These are phyloP conservation scores for Drosophila meridiana DNA, from an alignment of 2,888 invertebrate genomes.

Conservation along the genomic window DNA sequence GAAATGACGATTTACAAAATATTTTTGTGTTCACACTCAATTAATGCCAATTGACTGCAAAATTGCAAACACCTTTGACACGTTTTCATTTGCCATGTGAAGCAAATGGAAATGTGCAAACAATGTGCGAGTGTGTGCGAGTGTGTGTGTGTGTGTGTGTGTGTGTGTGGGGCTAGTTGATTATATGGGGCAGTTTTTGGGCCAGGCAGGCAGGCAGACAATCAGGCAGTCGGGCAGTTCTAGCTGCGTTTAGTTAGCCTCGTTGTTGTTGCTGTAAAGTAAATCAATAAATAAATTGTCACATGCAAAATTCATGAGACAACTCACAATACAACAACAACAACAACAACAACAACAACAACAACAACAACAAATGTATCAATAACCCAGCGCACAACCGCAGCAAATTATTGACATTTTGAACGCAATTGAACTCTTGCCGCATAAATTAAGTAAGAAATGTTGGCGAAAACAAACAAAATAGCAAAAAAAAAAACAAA, in stretches of 20 bases:
- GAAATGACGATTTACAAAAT: constrained; percentile 74
- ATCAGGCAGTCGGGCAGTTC: constrained; percentile 31
- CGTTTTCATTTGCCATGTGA: constrained; percentile 66
- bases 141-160: constrained; percentile 7
- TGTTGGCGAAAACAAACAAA: constrained; percentile 4
- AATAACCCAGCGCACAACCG: constrained; percentile 42
- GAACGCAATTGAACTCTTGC: constrained; percentile 77
- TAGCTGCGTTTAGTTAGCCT: constrained; percentile 46
- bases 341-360: constrained; percentile 36
- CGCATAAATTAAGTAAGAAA: constrained; percentile 64
- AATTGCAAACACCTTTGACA: constrained; percentile 82
- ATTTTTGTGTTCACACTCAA: constrained; percentile 81
- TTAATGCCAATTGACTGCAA: constrained; percentile 80
- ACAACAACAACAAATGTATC: constrained; percentile 36
- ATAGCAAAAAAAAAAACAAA: constrained; percentile 10
- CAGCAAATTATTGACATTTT: constrained; percentile 75
- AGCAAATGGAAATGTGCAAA: constrained; percentile 58
- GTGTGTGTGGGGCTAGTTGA: constrained; percentile 39
- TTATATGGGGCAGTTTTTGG: constrained; percentile 29
- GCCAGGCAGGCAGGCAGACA: constrained; percentile 24
- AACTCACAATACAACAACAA: constrained; percentile 40
- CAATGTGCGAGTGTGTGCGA: constrained; percentile 12
- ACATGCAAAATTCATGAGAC: constrained; percentile 76
- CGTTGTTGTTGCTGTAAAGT: constrained; percentile 47
- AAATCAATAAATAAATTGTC: constrained; percentile 81